A percentile compares a stretch with the other conserved stretches of the same genome.
Evolutionary conservation across 2,797 vertebrate species (phyloP).

Genomic region (Squalus acanthias): DNA sequence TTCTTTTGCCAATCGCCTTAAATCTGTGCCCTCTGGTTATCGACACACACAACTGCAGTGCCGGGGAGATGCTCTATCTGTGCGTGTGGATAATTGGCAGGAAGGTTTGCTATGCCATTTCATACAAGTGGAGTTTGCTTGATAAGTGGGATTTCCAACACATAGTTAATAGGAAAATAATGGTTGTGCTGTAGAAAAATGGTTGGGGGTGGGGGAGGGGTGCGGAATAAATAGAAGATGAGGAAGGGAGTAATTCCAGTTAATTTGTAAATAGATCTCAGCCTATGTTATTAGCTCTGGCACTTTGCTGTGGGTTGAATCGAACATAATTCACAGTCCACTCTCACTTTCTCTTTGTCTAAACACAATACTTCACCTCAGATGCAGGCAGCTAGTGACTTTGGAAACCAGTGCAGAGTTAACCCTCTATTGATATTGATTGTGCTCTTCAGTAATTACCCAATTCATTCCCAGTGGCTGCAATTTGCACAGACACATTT

Average conservation of each 20-base stretch:
- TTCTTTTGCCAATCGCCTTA: too few species aligned
- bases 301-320: not conserved
- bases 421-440: not conserved
- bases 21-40: too few species aligned
- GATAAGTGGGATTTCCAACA: not conserved
- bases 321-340: not conserved
- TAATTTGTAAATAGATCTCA: not conserved
- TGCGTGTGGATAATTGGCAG: not conserved
- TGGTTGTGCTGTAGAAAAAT: not conserved
- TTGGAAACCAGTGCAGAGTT: not conserved
- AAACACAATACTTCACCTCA: not conserved
- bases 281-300: not conserved
- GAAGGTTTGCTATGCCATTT: not conserved
- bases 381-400: not conserved
- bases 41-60: not conserved
- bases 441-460: not conserved
- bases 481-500: not conserved
- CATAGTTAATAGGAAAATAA: not conserved
- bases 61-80: not conserved
- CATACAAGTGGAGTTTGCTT: not conserved
- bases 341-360: not conserved
- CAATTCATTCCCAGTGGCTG: not conserved
- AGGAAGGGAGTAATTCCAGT: not conserved
- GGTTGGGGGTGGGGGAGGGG: not conserved
- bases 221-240: not conserved